A percentile compares a stretch with the other conserved stretches of the same genome.
Evolutionary conservation across 2,797 vertebrate genomes (phyloP).

Genomic region (Pristis pectinata): DNA sequence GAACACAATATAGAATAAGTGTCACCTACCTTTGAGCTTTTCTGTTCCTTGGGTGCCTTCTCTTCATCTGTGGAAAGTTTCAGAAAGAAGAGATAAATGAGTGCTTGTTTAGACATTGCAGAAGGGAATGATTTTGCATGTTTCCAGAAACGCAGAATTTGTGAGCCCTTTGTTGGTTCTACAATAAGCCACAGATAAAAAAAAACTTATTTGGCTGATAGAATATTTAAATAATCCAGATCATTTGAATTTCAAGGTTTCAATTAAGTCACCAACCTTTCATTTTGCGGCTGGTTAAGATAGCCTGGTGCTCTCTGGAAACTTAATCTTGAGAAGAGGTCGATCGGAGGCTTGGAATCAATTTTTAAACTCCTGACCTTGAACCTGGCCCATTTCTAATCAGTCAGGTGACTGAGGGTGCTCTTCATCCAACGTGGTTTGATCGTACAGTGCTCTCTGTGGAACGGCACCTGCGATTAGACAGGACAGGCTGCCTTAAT

Average conservation of each 20-base stretch:
- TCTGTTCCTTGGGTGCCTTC: neutral
- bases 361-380: conserved; percentile 38
- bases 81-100: neutral
- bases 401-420: conserved; percentile 45
- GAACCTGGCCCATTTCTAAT: conserved; percentile 42
- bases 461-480: conserved; percentile 52
- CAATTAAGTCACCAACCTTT: conserved; percentile 48
- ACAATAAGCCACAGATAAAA: neutral
- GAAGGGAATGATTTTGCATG: neutral
- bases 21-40: neutral
- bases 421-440: conserved; percentile 43
- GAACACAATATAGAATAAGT: neutral
- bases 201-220: neutral
- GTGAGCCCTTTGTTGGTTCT: neutral
- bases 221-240: neutral
- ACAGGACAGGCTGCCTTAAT: conserved; percentile 37
- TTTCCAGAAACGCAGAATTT: neutral
- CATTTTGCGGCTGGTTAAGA: conserved; percentile 48
- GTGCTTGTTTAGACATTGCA: neutral
- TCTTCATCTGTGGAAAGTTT: neutral
- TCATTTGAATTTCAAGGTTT: neutral
- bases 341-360: conserved; percentile 38
- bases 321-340: conserved; percentile 46
- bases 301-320: conserved; percentile 38
- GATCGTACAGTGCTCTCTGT: neutral